Evolutionary conservation across 1,140 invertebrate genomes (phyloP), one percentile per base, ranked within the genome.

Genomic region (Megalonaias nervosa): DNA sequence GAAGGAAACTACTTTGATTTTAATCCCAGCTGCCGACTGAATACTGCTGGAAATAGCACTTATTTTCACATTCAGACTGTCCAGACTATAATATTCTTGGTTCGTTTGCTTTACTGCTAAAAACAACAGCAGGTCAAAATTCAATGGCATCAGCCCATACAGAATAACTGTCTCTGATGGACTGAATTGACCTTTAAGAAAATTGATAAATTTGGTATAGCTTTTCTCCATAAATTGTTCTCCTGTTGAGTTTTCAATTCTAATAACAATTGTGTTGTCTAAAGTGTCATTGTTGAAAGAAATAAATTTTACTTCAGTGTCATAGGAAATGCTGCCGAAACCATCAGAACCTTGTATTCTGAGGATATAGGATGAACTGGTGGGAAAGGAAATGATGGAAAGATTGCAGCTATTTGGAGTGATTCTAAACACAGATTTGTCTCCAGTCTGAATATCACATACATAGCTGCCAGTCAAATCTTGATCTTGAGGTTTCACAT

Each of bases 311-410:
- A 98, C 93, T 5, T 94, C 94, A 1, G 97, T 94, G 31, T 94
- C 95, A 12, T 96, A 98, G 23, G 94, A 91, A 0, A 98, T 97
- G 89, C 38, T 55, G 31, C n/a, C 57, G 77, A 94, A 93, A 4
- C 97, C 97, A 91, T 99, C 97, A 88, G 96, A 97, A 3, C 96
- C 97, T 12, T 94, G 94, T 0, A 98, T 93, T 68, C 93, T 95
- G 78, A 98, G 92, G 0, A 94, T 94, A 74, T 92, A 91, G 11
- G 85, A 84, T 48, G 83, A 83, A 14, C 83, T 84, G 9, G 84
- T 81, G 26, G 86, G 85, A 26, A 89, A 74, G 31, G 77, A 69
- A 21, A 82, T 75, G 11, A 90, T 82, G 84, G 95, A 94, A 77
- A 98, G 92, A 88, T 96, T 94, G 89, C 97, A 98, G 38, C 92